phyloP scores from a whole-genome alignment of 2,888 invertebrate genomes.

The Agrochola macilenta region DNA sequence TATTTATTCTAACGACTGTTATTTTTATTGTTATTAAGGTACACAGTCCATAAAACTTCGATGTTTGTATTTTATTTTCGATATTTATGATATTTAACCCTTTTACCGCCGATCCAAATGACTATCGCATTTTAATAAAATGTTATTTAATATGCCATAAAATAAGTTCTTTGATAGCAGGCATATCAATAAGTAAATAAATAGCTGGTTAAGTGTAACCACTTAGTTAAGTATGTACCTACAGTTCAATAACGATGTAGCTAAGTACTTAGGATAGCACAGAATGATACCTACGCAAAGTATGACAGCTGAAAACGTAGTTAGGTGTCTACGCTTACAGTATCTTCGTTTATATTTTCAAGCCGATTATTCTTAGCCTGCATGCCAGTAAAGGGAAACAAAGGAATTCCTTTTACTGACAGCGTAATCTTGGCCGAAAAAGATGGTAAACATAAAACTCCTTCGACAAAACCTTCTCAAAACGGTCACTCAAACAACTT shows the following conservation, averaged over 20 bases:
- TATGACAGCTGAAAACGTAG: background rate
- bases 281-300: background rate
- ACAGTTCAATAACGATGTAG: background rate
- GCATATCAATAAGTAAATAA: background rate
- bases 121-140: slow-evolving; percentile 16
- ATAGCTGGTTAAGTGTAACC: background rate
- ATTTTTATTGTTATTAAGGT: slow-evolving; percentile 53
- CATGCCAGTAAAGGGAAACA: background rate
- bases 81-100: slow-evolving; percentile 48
- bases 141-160: slow-evolving; percentile 12
- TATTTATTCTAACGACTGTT: slow-evolving; percentile 44
- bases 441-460: background rate
- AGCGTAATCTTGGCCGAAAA: background rate
- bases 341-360: background rate
- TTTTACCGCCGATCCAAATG: slow-evolving; percentile 21
- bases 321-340: background rate
- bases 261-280: background rate
- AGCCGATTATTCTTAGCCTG: background rate
- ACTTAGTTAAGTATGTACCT: background rate
- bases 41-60: slow-evolving; percentile 46
- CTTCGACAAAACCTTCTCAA: background rate
- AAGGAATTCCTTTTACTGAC: too few relatives aligned
- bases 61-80: slow-evolving; percentile 40
- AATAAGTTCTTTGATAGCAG: slow-evolving; percentile 14
- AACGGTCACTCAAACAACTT: background rate